Conservation (phyloP, 2,113 vertebrate genomes). For the Micromys minutus region DNA sequence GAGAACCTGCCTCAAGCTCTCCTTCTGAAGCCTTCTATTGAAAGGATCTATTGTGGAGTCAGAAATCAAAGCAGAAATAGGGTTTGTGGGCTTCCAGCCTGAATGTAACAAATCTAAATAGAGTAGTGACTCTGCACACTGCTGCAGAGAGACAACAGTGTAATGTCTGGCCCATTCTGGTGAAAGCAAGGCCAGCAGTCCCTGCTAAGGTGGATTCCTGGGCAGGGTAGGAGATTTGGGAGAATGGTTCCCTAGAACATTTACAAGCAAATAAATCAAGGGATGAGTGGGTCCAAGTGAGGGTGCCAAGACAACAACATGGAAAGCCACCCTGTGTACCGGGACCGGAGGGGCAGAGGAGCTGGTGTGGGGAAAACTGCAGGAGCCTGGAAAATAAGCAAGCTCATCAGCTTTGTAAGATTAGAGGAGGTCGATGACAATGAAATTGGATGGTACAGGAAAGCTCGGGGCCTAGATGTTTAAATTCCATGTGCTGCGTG, state of each 20-base stretch:
- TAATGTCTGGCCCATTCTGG: constrained; percentile 4
- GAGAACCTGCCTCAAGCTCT: background rate
- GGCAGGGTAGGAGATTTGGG: constrained; percentile 7
- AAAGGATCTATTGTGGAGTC: background rate
- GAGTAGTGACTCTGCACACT: background rate
- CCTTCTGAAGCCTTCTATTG: background rate
- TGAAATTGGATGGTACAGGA: background rate
- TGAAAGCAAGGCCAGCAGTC: background rate
- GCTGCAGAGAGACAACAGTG: background rate
- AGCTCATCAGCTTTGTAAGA: background rate
- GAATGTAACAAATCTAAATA: background rate
- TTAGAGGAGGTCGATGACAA: background rate
- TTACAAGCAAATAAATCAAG: constrained; percentile 46
- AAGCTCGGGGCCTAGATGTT: background rate
- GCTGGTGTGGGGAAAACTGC: background rate
- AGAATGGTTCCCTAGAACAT: constrained; percentile 41
- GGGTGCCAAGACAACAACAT: background rate
- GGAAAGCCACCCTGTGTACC: background rate
- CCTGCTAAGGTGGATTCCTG: background rate
- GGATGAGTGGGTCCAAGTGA: background rate
- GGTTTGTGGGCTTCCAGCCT: background rate
- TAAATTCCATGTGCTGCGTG: background rate
- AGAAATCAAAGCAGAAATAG: constrained; percentile 21
- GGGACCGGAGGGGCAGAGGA: background rate
- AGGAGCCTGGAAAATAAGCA: background rate